Evolutionary conservation across 1,140 invertebrate species (phyloP).

Genomic region (Cephus cinctus): DNA sequence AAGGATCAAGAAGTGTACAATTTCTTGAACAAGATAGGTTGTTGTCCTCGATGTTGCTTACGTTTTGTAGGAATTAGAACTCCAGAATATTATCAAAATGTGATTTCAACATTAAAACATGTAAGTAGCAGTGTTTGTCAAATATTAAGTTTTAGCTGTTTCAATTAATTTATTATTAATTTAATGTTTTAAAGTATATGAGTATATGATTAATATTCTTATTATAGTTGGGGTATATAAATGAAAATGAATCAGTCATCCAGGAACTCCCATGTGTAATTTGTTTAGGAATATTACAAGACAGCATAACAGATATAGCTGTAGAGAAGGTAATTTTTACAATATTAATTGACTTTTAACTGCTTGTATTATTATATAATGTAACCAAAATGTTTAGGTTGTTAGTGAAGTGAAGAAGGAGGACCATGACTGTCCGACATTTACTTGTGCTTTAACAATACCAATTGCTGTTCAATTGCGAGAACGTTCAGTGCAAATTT

Average conservation of each 20-base stretch:
- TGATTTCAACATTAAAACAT: slow-evolving; percentile 39
- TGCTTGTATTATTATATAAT: neutral
- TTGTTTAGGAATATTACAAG: slow-evolving; percentile 67
- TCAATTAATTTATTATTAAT: slow-evolving; percentile 9
- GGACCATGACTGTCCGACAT: slow-evolving; percentile 53
- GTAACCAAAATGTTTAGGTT: slow-evolving; percentile 38
- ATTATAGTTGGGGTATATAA: slow-evolving; percentile 35
- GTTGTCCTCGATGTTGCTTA: slow-evolving; percentile 59
- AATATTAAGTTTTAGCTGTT: slow-evolving; percentile 1
- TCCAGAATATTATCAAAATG: slow-evolving; percentile 48
- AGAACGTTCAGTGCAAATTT: slow-evolving; percentile 52
- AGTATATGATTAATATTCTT: slow-evolving; percentile 14
- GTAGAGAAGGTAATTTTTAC: slow-evolving; percentile 46
- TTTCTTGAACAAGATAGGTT: slow-evolving; percentile 47
- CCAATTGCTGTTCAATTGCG: slow-evolving; percentile 53
- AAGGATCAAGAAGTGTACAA: slow-evolving; percentile 39
- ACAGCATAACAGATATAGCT: slow-evolving; percentile 47
- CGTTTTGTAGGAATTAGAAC: slow-evolving; percentile 53
- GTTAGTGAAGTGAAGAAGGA: slow-evolving; percentile 30
- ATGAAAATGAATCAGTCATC: slow-evolving; percentile 35
- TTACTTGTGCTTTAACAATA: slow-evolving; percentile 53
- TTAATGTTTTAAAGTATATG: neutral
- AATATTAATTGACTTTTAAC: slow-evolving; percentile 13
- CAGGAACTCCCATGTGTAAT: slow-evolving; percentile 55
- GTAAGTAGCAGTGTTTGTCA: slow-evolving; percentile 29